Conservation (phyloP, 2,888 invertebrate species). For the Oasisia sp. region DNA sequence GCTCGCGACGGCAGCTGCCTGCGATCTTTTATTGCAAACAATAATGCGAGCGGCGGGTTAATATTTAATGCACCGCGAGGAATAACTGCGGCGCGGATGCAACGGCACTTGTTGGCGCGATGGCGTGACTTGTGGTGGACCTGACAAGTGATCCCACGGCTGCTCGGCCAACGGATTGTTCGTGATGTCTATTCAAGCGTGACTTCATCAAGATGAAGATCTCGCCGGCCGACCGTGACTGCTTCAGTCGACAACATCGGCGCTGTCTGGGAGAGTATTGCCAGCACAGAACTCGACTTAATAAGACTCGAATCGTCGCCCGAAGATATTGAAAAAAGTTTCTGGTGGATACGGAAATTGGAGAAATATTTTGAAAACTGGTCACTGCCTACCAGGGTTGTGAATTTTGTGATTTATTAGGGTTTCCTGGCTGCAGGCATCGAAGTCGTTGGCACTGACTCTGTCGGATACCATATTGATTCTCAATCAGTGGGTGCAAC, state of each 20-base stretch:
- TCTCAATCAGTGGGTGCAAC: background rate
- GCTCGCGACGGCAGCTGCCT: background rate
- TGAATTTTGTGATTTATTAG: background rate
- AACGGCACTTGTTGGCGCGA: background rate
- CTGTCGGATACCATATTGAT: background rate
- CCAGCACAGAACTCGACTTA: background rate
- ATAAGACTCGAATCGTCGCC: background rate
- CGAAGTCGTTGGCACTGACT: background rate
- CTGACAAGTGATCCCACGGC: background rate
- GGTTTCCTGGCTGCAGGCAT: background rate
- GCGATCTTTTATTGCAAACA: background rate
- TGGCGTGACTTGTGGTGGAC: background rate
- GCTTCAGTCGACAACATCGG: background rate
- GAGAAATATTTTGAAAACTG: background rate
- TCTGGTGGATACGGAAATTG: background rate
- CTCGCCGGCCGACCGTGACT: background rate
- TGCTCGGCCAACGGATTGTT: background rate
- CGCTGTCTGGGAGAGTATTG: background rate
- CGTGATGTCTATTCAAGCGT: background rate
- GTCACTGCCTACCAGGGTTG: background rate
- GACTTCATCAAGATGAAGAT: conserved; percentile 17
- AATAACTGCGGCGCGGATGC: background rate
- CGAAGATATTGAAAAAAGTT: background rate
- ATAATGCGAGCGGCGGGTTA: background rate
- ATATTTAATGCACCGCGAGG: conserved; percentile 4